These are phyloP conservation scores for Andrena fulva DNA, from an alignment of 2,888 invertebrate genomes.

Conservation along the genomic window DNA sequence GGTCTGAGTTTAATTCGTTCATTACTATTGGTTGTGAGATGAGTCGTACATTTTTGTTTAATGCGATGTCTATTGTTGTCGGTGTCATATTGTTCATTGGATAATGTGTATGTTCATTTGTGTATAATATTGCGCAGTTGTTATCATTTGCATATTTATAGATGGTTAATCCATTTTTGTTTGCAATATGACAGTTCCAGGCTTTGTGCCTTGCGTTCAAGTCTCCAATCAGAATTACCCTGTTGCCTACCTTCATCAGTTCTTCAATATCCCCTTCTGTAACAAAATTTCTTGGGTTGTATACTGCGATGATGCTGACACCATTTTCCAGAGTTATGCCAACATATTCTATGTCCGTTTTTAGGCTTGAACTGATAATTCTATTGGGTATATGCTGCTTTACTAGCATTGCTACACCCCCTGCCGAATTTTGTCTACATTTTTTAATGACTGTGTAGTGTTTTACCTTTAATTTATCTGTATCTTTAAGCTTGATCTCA, in stretches of 20 bases:
- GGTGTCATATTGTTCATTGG: constrained; percentile 65
- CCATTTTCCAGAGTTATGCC: too few relatives aligned
- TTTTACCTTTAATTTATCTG: background rate
- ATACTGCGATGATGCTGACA: too few relatives aligned
- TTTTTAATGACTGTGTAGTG: background rate
- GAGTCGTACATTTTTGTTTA: constrained; percentile 67
- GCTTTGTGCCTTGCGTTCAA: constrained; percentile 64
- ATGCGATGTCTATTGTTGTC: constrained; percentile 47
- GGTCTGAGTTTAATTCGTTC: constrained; percentile 69
- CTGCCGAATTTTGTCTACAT: background rate
- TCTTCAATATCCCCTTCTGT: background rate
- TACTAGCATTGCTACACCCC: constrained; percentile 2
- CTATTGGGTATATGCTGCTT: background rate
- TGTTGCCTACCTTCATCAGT: constrained; percentile 24
- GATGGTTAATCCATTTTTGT: constrained; percentile 61
- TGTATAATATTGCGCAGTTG: constrained; percentile 58
- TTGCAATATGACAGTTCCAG: constrained; percentile 65
- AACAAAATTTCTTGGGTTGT: background rate
- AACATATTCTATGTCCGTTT: too few relatives aligned
- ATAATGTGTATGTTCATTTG: constrained; percentile 64
- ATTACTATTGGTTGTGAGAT: constrained; percentile 40
- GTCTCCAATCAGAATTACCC: constrained; percentile 64
- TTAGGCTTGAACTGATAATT: background rate
- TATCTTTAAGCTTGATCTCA: constrained; percentile 11
- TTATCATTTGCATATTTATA: constrained; percentile 55